Conservation (phyloP, 2,888 invertebrate genomes). For the Fragum whitleyi region DNA sequence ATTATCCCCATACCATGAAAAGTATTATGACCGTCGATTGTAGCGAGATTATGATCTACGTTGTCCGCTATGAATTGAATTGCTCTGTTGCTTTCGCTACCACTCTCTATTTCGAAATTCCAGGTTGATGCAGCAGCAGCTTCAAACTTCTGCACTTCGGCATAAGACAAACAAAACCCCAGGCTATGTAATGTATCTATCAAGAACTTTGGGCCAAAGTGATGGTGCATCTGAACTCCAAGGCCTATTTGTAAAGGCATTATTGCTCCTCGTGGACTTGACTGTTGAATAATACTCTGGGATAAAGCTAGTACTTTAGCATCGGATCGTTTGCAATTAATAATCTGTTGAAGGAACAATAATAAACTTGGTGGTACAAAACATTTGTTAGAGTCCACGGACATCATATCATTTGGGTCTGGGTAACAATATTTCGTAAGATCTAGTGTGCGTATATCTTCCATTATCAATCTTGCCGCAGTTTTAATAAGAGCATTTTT, state of each 20-base stretch:
- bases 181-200: constrained; percentile 66
- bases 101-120: neutral
- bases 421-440: constrained; percentile 15
- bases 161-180: constrained; percentile 66
- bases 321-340: neutral
- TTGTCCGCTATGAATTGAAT: neutral
- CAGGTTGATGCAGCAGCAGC: constrained; percentile 20
- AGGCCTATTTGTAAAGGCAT: constrained; percentile 68
- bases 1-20: neutral
- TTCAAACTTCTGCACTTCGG: constrained; percentile 37
- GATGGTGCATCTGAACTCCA: constrained; percentile 69
- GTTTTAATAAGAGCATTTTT: constrained; percentile 31
- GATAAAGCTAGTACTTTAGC: constrained; percentile 45
- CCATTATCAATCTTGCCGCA: constrained; percentile 33
- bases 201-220: constrained; percentile 64
- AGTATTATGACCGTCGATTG: constrained; percentile 3
- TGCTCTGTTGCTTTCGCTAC: neutral
- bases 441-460: constrained; percentile 12
- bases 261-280: constrained; percentile 58
- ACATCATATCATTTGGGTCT: constrained; percentile 18
- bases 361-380: constrained; percentile 23
- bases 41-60: constrained; percentile 6
- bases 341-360: constrained; percentile 5
- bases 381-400: neutral
- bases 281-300: constrained; percentile 66